Conservation (phyloP, 2,797 vertebrate genomes). For the Merluccius polli region DNA sequence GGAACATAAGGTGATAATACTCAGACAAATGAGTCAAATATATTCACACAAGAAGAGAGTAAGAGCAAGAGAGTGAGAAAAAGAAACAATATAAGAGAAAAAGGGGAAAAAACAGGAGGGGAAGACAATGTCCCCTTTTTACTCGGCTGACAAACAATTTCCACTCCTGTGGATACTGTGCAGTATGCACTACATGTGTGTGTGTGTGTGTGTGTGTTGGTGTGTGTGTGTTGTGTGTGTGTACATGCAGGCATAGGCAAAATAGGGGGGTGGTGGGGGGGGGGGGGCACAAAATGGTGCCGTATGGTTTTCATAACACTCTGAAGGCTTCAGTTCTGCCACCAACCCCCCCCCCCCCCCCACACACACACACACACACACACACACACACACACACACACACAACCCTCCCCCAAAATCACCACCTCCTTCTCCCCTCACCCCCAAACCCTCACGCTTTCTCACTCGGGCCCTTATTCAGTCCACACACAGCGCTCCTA, state of each 20-base stretch:
- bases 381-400: background rate
- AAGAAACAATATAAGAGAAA: background rate
- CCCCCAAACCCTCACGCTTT: slow-evolving; percentile 43
- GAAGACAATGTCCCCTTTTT: slow-evolving; percentile 38
- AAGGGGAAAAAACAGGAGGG: background rate
- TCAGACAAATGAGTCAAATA: background rate
- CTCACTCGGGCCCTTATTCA: slow-evolving; percentile 25
- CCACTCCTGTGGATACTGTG: slow-evolving; percentile 57
- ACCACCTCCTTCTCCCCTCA: background rate
- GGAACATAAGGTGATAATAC: background rate
- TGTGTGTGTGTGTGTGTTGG: slow-evolving; percentile 14
- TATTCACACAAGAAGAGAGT: background rate
- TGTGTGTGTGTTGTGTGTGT: slow-evolving; percentile 8
- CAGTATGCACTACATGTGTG: slow-evolving; percentile 23
- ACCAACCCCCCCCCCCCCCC: background rate
- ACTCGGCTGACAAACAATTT: slow-evolving; percentile 58
- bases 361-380: background rate
- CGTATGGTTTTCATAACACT: slow-evolving; percentile 71
- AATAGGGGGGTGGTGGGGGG: slow-evolving; percentile 15
- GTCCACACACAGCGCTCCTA: slow-evolving; percentile 34
- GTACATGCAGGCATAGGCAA: slow-evolving; percentile 42
- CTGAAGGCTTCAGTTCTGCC: slow-evolving; percentile 32
- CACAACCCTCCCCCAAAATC: slow-evolving; percentile 22
- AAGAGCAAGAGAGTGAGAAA: background rate
- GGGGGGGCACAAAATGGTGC: slow-evolving; percentile 50